These are phyloP conservation scores for Lipotes vexillifer DNA, from an alignment of 2,113 vertebrate species.

Conservation along the genomic window DNA sequence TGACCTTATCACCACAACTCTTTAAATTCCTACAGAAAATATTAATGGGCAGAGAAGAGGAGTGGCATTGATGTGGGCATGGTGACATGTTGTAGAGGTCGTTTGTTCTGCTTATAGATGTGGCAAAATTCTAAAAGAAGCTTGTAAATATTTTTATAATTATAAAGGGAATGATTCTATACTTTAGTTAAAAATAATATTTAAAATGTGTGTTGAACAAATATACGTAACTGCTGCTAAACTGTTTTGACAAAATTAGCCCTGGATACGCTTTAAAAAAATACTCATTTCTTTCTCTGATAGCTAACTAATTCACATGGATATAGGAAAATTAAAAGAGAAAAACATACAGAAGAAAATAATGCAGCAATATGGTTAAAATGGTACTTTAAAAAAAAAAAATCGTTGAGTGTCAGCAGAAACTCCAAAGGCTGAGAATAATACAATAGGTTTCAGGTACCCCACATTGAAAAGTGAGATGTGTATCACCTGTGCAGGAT, in stretches of 20 bases:
- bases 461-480: not conserved
- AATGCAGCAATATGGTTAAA: not conserved
- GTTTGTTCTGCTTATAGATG: not conserved
- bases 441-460: not conserved
- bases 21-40: not conserved
- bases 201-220: not conserved
- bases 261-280: not conserved
- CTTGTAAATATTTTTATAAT: not conserved
- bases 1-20: not conserved
- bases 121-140: constrained; percentile 8
- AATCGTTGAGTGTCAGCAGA: not conserved
- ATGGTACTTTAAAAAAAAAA: not conserved
- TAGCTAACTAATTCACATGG: not conserved
- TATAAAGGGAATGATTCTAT: not conserved
- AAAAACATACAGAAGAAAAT: not conserved
- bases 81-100: not conserved
- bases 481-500: no score
- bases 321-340: not conserved
- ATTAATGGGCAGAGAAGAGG: not conserved
- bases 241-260: not conserved
- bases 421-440: not conserved
- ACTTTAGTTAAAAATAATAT: constrained; percentile 26
- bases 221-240: not conserved
- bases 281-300: not conserved
- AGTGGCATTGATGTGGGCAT: not conserved